Base-by-base conservation (phyloP, 1,140 invertebrate species). In the Trachymyrmex septentrionalis region DNA sequence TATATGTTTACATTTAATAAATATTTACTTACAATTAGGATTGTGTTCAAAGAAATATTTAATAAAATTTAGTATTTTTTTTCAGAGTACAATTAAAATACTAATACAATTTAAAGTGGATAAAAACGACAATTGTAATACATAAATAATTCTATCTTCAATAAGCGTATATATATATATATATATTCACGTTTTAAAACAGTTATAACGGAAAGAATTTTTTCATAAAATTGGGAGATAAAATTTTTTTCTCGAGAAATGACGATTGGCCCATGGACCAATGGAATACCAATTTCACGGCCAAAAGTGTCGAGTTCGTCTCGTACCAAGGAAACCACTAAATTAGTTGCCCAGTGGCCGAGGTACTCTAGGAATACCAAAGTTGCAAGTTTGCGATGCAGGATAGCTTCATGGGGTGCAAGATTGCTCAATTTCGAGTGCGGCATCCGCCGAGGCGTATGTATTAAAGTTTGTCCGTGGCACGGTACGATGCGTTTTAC, bases 261-360 rank as follows among this genome's bases (percentile, higher is more conserved):
- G 50, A 9, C 7, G 21, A 10, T 34, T 44, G 2, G 53, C 34
- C 24, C 24, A 12, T 14, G 57, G 14, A 50, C 27, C 80, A 84
- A 84, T 73, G 80, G 53, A 24, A 84, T 63, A 84, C 69, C 69
- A 84, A 84, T 84, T 84, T 84, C 55, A 30, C 69, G 69, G 50
- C 69, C 80, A 75, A 84, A 84, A 84, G 80, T 84, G 80, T 84
- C 80, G 80, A 75, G 80, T 75, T 84, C 55, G 69, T 84, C 80
- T 84, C 69, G 55, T 84, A 84, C 19, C 44, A 75, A 75, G 80
- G 80, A 84, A 84, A 84, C 80, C 80, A 75, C 80, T 84, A 84
- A 84, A 84, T 84, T 84, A 84, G 82, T 85, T 85, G 72, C 73
- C 75, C 82, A 78, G 82, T 85, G 82, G 82, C 76, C 82, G 73